Conservation (phyloP, 2,797 vertebrate species). For the Lutjanus argentimaculatus region DNA sequence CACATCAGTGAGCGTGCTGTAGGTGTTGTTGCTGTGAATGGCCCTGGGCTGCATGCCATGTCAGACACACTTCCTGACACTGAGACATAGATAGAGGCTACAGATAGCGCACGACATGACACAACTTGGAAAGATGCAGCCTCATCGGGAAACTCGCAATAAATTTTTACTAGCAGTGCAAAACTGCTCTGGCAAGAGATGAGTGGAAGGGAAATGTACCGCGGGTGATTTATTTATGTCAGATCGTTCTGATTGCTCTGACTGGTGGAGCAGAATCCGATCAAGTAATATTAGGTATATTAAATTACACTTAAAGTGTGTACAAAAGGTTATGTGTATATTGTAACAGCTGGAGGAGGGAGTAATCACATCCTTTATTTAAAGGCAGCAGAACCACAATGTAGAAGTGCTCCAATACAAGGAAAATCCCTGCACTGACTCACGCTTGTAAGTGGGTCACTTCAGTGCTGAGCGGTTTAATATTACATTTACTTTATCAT, state of each 20-base stretch:
- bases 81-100: conserved; percentile 66
- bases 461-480: too few relatives aligned
- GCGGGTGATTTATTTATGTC: conserved; percentile 35
- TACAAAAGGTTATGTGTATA: background rate
- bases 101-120: conserved; percentile 71
- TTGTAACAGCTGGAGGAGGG: background rate
- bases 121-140: conserved; percentile 58
- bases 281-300: background rate
- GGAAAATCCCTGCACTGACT: background rate
- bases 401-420: background rate
- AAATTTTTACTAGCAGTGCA: conserved; percentile 43
- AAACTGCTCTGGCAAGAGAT: conserved; percentile 48
- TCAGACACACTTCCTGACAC: conserved; percentile 80
- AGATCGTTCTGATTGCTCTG: conserved; percentile 33
- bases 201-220: conserved; percentile 17
- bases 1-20: conserved; percentile 35
- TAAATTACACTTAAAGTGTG: background rate
- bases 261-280: background rate
- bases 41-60: conserved; percentile 65
- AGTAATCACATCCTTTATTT: background rate
- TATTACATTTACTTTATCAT: background rate
- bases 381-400: background rate
- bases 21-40: conserved; percentile 43
- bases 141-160: conserved; percentile 31
- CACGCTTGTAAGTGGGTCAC: too few relatives aligned